Percentiles rank a stretch among this genome's conserved stretches.
phyloP scores from a whole-genome alignment of 2,888 invertebrate species.

The Stenolophus ochropezus region DNA sequence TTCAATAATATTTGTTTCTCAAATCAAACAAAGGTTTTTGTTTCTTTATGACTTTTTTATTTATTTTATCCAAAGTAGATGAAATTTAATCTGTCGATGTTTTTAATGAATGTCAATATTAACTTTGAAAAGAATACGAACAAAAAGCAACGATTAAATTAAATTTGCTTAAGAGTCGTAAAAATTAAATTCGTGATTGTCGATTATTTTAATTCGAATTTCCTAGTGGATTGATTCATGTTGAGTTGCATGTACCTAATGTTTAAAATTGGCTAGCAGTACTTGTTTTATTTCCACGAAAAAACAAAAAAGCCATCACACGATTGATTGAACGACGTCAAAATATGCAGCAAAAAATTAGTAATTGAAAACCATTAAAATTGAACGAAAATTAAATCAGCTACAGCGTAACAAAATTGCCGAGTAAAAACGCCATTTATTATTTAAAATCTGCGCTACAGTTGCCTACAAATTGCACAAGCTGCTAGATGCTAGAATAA shows the following conservation, averaged over 20 bases:
- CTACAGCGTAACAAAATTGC: constrained; percentile 13
- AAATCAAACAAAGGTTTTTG: constrained; percentile 10
- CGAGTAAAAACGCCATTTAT: constrained; percentile 2
- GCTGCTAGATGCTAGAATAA: constrained; percentile 3
- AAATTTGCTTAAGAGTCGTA: constrained; percentile 3
- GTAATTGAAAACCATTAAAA: constrained; percentile 37
- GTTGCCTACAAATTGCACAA: neutral
- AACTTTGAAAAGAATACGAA: constrained; percentile 27
- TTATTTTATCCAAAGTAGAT: constrained; percentile 12
- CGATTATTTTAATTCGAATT: constrained; percentile 23
- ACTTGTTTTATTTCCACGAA: constrained; percentile 11
- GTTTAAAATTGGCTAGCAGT: constrained; percentile 5
- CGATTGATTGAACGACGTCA: constrained; percentile 16
- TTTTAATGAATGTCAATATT: constrained; percentile 38
- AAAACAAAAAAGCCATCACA: constrained; percentile 20
- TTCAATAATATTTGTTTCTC: constrained; percentile 11
- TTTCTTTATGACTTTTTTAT: constrained; percentile 26
- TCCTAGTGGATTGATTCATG: neutral
- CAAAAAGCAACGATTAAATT: constrained; percentile 1
- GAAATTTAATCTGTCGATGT: constrained; percentile 33
- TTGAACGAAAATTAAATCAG: constrained; percentile 39
- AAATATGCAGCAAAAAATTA: constrained; percentile 36
- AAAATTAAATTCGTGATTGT: constrained; percentile 18
- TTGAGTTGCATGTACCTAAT: constrained; percentile 3
- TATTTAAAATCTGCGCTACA: constrained; percentile 7